Percentiles rank a stretch among this genome's conserved stretches.
Evolutionary conservation across 2,113 vertebrate genomes (phyloP).

Genomic region (Tonatia bakeri): DNA sequence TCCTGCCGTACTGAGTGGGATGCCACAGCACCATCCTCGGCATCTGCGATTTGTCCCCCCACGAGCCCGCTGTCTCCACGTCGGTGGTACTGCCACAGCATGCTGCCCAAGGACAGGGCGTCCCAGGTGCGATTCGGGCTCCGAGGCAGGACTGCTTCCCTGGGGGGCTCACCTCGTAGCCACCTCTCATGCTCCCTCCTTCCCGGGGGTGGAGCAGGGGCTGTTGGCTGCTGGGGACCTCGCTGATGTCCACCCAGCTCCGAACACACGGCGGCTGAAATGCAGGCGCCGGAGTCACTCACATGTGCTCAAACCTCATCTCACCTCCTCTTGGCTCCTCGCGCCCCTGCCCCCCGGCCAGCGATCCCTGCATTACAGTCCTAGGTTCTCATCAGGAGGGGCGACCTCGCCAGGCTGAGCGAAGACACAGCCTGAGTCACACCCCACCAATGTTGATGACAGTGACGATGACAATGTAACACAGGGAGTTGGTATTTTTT

Average conservation of each 20-base stretch:
- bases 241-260: too few species aligned
- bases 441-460: not conserved
- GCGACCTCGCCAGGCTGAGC: not conserved
- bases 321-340: fast-evolving
- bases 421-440: not conserved
- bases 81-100: too few species aligned
- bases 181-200: too few species aligned
- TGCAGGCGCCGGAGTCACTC: fast-evolving
- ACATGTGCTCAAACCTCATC: too few species aligned
- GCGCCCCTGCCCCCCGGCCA: fast-evolving
- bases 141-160: too few species aligned
- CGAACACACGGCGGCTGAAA: too few species aligned
- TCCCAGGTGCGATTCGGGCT: too few species aligned
- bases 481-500: not conserved
- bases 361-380: not conserved
- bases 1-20: not conserved
- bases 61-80: too few species aligned
- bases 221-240: too few species aligned
- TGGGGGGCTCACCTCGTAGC: too few species aligned
- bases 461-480: not conserved
- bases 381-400: not conserved
- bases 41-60: not conserved
- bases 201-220: too few species aligned
- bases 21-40: slow-evolving; percentile 38
- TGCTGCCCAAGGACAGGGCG: too few species aligned